Base-by-base conservation (phyloP, 2,797 vertebrate species). In the Nasua narica region DNA sequence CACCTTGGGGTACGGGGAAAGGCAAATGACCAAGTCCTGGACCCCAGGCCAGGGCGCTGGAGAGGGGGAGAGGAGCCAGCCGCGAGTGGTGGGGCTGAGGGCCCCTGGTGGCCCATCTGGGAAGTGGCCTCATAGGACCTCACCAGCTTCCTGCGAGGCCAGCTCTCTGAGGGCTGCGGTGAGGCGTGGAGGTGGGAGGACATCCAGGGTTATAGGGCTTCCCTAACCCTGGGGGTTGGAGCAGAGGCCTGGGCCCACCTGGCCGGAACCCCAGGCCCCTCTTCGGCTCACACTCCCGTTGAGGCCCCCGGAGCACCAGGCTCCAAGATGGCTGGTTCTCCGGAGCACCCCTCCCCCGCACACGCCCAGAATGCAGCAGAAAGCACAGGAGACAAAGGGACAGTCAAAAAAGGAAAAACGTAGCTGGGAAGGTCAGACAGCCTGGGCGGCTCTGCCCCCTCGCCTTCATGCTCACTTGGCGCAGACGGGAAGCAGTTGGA, bases 391-490 rank as follows among this genome's bases (percentile, higher is more conserved):
- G 95, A 65, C 95, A 76, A 86, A 79, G 94, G 25, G n/a, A 32
- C 43, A 58, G 90, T 93, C 94, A 97, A 69, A 97, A 98, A 97
- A 97, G 98, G 98, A 86, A 95, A 96, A 52, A 50, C 25, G 0
- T 48, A 4, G 97, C 67, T 35, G 0, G 62, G 85, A 60, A 78
- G 94, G 77, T 37, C 67, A 88, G 69, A 0, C 8, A 0, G 40
- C 0, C 0, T 0, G 18, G 95, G 98, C 15, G 0, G 6, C 97
- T 85, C 90, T 0, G 93, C 76, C 62, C 87, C 58, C 95, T 88
- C 0, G 0, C 95, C 6, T 86, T 97, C 67, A 12, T 1, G 43
- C 35, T 3, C n/a, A 0, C 93, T 89, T 1, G 40, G 72, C 1
- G 0, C 95, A 87, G 95, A 58, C n/a, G 74, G 97, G 88, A 96